Conservation (phyloP, 2,797 vertebrate genomes). For the Anabas testudineus region DNA sequence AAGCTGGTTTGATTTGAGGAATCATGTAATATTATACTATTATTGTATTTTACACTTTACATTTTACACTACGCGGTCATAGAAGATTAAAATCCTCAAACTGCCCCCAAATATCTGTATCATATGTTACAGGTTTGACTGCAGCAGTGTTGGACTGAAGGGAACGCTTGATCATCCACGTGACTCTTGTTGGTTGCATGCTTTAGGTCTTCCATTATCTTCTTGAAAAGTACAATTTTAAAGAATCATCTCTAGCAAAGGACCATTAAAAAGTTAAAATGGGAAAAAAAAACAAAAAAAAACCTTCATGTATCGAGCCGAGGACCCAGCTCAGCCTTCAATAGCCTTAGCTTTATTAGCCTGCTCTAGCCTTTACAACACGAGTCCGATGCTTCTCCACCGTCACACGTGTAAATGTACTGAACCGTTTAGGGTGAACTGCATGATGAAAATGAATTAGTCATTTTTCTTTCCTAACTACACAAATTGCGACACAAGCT, state of each 20-base stretch:
- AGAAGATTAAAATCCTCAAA: not conserved
- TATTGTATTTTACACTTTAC: too few relatives aligned
- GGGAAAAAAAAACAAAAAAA: not conserved
- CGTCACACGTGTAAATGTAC: slow-evolving; percentile 55
- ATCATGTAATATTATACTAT: too few relatives aligned
- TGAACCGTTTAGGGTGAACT: slow-evolving; percentile 49
- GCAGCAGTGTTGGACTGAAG: slow-evolving; percentile 9
- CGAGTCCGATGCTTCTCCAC: slow-evolving; percentile 38
- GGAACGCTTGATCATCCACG: not conserved
- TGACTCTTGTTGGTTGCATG: slow-evolving; percentile 41
- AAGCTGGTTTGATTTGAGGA: too few relatives aligned
- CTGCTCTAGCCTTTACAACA: slow-evolving; percentile 70
- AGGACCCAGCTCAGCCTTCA: slow-evolving; percentile 45
- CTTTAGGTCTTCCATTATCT: slow-evolving; percentile 75
- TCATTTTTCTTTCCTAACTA: slow-evolving; percentile 58
- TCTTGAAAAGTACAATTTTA: slow-evolving; percentile 28
- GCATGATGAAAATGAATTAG: slow-evolving; percentile 76
- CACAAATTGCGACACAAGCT: slow-evolving; percentile 42
- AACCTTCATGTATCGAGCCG: slow-evolving; percentile 20
- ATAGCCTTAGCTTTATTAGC: slow-evolving; percentile 76
- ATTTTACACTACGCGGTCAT: too few relatives aligned
- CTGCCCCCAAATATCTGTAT: not conserved
- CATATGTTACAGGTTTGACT: not conserved
- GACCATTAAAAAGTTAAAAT: slow-evolving; percentile 4
- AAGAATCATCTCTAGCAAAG: not conserved